These are phyloP conservation scores for Phthorimaea operculella DNA, from an alignment of 1,140 invertebrate species.

Conservation along the genomic window DNA sequence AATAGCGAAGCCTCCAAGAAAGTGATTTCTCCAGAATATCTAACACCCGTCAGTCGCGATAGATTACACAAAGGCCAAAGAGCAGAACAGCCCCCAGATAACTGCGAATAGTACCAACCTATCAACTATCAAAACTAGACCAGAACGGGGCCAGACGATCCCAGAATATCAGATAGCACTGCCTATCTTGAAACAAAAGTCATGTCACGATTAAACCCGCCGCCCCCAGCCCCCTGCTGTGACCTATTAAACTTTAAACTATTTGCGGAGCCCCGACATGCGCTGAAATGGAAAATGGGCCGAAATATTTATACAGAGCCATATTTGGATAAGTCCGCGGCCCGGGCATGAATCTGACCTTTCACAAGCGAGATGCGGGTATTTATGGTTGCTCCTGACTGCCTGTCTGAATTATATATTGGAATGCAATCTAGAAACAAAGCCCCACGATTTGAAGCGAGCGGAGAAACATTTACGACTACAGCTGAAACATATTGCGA, in stretches of 20 bases:
- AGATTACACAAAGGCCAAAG: neutral
- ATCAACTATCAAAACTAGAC: constrained; percentile 1
- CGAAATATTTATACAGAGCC: constrained; percentile 9
- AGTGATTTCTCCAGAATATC: too few species aligned
- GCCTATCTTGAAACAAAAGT: constrained; percentile 1
- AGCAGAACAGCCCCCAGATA: neutral
- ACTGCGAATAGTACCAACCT: neutral
- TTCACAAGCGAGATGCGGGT: constrained; percentile 2
- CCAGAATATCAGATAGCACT: constrained; percentile 3
- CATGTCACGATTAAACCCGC: neutral
- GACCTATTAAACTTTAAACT: constrained; percentile 9
- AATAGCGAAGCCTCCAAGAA: too few species aligned
- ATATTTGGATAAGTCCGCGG: constrained; percentile 6
- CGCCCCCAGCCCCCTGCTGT: neutral
- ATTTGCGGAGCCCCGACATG: constrained; percentile 1
- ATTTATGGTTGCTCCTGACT: constrained; percentile 3
- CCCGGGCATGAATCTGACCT: constrained; percentile 1
- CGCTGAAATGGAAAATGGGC: constrained; percentile 6
- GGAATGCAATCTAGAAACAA: constrained; percentile 6
- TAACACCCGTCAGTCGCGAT: neutral
- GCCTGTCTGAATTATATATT: neutral
- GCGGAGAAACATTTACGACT: neutral
- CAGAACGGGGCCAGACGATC: neutral
- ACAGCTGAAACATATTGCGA: neutral
- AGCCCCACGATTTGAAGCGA: neutral